phyloP scores from a whole-genome alignment of 2,797 vertebrate genomes.

The Pyrocephalus nanus region DNA sequence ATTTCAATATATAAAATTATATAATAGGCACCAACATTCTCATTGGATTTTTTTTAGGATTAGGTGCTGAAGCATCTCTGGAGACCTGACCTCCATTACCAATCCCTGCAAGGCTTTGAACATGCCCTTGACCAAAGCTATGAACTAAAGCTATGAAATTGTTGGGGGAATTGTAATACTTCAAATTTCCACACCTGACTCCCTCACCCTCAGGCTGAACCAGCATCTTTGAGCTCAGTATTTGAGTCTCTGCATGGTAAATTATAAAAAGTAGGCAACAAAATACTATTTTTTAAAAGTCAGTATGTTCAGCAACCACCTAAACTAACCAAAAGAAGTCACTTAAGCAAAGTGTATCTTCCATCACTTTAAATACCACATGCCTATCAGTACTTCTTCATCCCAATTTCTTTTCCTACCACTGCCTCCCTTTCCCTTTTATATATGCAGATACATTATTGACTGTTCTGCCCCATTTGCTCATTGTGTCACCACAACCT shows the following conservation, averaged over 20 bases:
- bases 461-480: not conserved
- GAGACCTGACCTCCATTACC: not conserved
- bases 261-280: not conserved
- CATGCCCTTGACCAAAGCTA: not conserved
- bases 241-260: not conserved
- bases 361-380: not conserved
- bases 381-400: not conserved
- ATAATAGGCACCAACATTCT: not conserved
- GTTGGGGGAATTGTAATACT: not conserved
- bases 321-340: not conserved
- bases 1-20: not conserved
- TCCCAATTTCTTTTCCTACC: not conserved
- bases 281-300: not conserved
- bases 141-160: not conserved
- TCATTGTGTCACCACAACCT: not conserved
- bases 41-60: not conserved
- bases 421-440: not conserved
- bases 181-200: not conserved
- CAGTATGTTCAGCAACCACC: not conserved
- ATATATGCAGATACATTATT: not conserved
- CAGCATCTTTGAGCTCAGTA: rapidly evolving
- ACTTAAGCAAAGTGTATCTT: not conserved
- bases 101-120: not conserved
- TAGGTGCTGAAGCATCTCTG: not conserved
- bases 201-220: not conserved